Evolutionary conservation across 2,888 invertebrate species (phyloP).

Genomic region (Epinotia demarniana): DNA sequence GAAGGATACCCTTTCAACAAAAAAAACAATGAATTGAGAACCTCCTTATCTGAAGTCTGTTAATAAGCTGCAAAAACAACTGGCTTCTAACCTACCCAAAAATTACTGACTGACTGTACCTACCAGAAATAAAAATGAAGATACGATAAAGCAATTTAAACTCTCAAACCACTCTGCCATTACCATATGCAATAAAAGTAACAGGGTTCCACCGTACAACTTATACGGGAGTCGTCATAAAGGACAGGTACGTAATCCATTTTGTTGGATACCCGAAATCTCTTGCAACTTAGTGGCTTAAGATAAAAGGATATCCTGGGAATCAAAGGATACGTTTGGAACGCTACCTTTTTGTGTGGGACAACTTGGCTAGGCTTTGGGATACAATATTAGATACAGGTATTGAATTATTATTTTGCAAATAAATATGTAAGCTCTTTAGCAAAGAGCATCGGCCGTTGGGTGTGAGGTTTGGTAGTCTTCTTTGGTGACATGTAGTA

Average conservation of each 20-base stretch:
- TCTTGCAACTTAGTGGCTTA: conserved; percentile 39
- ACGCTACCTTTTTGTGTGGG: conserved; percentile 8
- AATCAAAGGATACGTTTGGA: conserved; percentile 32
- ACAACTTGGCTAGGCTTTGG: background rate
- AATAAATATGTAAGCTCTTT: background rate
- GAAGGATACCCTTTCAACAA: no score
- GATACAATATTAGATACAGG: background rate
- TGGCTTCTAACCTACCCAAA: background rate
- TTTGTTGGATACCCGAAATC: conserved; percentile 19
- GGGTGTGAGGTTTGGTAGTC: no score
- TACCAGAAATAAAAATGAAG: background rate
- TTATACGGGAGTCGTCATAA: conserved; percentile 22
- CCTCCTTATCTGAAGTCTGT: no score
- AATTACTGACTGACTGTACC: background rate
- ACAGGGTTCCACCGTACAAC: conserved; percentile 7
- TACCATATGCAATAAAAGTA: conserved; percentile 26
- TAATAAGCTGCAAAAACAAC: no score
- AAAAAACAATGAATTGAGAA: no score
- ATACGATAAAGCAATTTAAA: conserved; percentile 10
- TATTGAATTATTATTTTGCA: background rate
- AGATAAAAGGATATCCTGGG: conserved; percentile 34
- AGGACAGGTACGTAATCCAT: conserved; percentile 19
- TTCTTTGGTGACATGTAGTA: no score
- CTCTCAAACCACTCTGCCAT: conserved; percentile 3
- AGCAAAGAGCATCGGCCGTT: no score